Base-by-base conservation (phyloP, 2,797 vertebrate species). In the Prionace glauca region DNA sequence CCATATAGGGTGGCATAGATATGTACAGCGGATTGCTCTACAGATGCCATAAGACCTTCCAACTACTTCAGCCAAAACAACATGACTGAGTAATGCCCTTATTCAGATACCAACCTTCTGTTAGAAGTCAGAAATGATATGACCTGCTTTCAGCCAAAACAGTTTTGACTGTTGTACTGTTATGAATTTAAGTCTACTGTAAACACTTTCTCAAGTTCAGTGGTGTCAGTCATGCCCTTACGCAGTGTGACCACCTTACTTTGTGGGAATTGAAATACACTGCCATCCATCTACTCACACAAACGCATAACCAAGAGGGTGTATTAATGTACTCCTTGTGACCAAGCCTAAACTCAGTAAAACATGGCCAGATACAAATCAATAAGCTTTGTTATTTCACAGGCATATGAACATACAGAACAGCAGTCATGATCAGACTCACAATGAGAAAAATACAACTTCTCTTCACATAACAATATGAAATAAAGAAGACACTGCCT, bases 401-500 rank as follows among this genome's bases (percentile, higher is more conserved):
- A 88, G 50, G 12, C 32, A 32, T 0, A 4, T 88, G 50, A 88
- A 88, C 45, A 45, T 84, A 45, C 18, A 88, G 86, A 88, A 32
- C 26, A 88, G 50, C 26, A 88, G 50, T 60, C 50, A 60, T 56
- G 56, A 60, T 88, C 12, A 50, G 29, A 87, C 11, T 29, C 86
- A 60, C 24, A 56, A 87, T 87, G 86, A 87, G 24, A 88, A 88
- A 50, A 32, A 24, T 60, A 60, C 22, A 87, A 87, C 10, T 50
- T 87, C 56, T 41, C 67, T 56, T 87, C 50, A 87, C 5, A 3
- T 26, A 56, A 84, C 50, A 60, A 88, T 60, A 88, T 60, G 45
- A 88, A 88, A 88, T 88, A 88, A 88, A 88, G 26, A 84, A 84
- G 50, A 88, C 50, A 88, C 26, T 88, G 26, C 45, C 32, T 88